These are phyloP conservation scores for Cyphomyrmex costatus DNA, from an alignment of 1,140 invertebrate species.

Conservation along the genomic window DNA sequence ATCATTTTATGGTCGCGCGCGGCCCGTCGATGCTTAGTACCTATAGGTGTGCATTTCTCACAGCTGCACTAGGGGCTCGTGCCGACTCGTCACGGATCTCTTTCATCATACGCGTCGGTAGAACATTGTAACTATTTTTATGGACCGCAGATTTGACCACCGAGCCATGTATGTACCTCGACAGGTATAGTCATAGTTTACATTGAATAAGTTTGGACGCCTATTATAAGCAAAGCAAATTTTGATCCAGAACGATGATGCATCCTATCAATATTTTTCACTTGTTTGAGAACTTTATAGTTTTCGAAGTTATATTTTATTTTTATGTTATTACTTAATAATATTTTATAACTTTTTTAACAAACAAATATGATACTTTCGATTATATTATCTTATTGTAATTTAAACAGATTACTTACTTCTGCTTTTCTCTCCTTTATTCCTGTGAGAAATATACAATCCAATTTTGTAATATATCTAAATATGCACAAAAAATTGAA, in stretches of 20 bases:
- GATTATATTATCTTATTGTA: not conserved
- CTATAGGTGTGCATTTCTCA: slow-evolving; percentile 79
- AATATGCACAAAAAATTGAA: not conserved
- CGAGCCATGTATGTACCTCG: not conserved
- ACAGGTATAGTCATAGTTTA: slow-evolving; percentile 11
- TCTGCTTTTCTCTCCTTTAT: not conserved
- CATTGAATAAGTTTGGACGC: not conserved
- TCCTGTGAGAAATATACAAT: not conserved
- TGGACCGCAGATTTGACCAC: slow-evolving; percentile 53
- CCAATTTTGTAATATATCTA: not conserved
- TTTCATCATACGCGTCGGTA: slow-evolving; percentile 69
- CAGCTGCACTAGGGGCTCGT: slow-evolving; percentile 74
- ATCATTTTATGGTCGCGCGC: slow-evolving; percentile 87
- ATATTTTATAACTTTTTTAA: not conserved
- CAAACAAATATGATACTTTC: not conserved
- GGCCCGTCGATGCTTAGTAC: slow-evolving; percentile 82
- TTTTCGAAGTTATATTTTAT: not conserved
- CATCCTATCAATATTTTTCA: not conserved
- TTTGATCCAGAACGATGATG: not conserved
- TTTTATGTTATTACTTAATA: no score
- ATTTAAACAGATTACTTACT: not conserved
- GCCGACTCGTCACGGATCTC: slow-evolving; percentile 72
- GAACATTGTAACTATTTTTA: slow-evolving; percentile 74
- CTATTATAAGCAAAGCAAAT: slow-evolving; percentile 1
- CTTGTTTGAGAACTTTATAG: not conserved